These are phyloP conservation scores for Percopsis transmontana DNA, from an alignment of 2,113 vertebrate genomes.

Conservation along the genomic window DNA sequence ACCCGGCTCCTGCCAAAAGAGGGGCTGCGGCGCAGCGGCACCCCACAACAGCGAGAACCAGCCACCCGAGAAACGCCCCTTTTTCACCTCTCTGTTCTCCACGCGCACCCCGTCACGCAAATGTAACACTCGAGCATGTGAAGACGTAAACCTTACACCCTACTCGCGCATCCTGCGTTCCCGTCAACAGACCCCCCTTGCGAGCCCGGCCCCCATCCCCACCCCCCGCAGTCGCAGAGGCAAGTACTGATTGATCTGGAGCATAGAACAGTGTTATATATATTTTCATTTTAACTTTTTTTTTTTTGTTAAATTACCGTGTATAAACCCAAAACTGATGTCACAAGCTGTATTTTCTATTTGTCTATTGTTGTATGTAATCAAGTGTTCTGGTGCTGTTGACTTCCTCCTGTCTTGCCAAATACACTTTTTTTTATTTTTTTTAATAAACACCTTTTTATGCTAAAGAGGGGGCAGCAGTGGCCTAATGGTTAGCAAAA, in stretches of 20 bases:
- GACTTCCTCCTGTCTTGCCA: slow-evolving; percentile 2
- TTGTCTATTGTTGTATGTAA: not conserved
- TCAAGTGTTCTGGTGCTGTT: slow-evolving; percentile 11
- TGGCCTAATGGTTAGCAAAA: not conserved
- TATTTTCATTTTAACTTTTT: no score
- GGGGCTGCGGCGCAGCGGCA: slow-evolving; percentile 67
- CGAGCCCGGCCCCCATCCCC: slow-evolving; percentile 70
- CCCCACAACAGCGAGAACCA: slow-evolving; percentile 81
- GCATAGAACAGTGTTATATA: not conserved
- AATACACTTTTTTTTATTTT: slow-evolving; percentile 10
- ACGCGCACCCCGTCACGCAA: slow-evolving; percentile 48
- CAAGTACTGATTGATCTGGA: slow-evolving; percentile 52
- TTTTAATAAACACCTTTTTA: not conserved
- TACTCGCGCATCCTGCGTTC: slow-evolving; percentile 79
- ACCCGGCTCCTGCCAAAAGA: slow-evolving; percentile 80
- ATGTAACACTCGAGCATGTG: slow-evolving; percentile 55
- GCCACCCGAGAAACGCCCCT: slow-evolving; percentile 84
- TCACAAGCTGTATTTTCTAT: no score
- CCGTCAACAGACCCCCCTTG: slow-evolving; percentile 74
- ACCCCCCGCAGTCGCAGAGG: slow-evolving; percentile 70
- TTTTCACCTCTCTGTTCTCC: slow-evolving; percentile 83
- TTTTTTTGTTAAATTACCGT: no score
- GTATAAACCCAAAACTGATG: no score
- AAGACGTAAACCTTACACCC: slow-evolving; percentile 68
- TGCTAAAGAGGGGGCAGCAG: not conserved